Conservation (phyloP, 2,113 vertebrate genomes). For the Centropus unirufus region DNA sequence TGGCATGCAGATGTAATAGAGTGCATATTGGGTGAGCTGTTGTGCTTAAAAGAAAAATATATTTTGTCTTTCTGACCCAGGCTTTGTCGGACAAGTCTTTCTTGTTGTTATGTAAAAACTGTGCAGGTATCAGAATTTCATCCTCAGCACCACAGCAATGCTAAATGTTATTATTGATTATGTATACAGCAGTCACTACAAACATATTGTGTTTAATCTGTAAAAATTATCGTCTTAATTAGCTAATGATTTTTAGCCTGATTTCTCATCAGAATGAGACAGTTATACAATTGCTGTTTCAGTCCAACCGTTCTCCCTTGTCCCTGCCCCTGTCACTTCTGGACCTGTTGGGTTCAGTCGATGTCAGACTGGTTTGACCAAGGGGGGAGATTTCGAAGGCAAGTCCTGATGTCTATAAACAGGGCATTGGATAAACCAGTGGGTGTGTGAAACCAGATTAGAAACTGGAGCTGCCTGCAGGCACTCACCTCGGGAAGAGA, state of each 20-base stretch:
- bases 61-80: background rate
- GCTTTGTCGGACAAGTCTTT: background rate
- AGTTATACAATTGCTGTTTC: background rate
- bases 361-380: background rate
- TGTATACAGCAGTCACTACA: constrained; percentile 16
- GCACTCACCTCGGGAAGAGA: background rate
- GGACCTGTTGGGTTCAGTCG: background rate
- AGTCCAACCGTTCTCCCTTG: background rate
- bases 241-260: constrained; percentile 52
- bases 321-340: background rate
- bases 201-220: background rate
- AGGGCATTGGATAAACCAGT: background rate
- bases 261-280: constrained; percentile 5
- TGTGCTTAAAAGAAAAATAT: constrained; percentile 6
- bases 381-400: background rate
- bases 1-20: background rate
- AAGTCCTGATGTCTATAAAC: background rate
- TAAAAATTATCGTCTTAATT: constrained; percentile 41
- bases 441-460: rapidly evolving
- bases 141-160: background rate
- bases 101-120: background rate
- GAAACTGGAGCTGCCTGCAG: background rate
- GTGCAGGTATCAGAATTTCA: background rate
- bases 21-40: background rate
- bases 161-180: constrained; percentile 54